Base-by-base conservation (phyloP, 2,113 vertebrate genomes). In the Physeter macrocephalus region DNA sequence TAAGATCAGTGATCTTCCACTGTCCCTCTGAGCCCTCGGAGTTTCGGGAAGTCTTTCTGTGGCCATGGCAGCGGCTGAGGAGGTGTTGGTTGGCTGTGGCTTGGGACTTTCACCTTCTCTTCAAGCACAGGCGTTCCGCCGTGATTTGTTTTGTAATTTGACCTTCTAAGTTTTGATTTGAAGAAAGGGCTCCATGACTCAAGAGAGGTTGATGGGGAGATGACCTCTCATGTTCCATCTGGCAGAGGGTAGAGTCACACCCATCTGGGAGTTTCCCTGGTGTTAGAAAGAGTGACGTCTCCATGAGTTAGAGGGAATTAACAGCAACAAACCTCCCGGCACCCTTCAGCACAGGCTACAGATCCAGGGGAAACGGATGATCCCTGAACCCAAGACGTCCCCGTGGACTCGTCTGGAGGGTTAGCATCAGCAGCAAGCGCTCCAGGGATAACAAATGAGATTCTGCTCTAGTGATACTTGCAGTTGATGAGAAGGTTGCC, bases 111-210 rank as follows among this genome's bases (percentile, higher is more conserved):
- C 54, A 67, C 34, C 39, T 81, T 46, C n/a, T 80, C 8, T 34
- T 93, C 27, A 62, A 69, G 29, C 34, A 34, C 4, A 36, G n/a
- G 62, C 27, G 23, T 80, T 83, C 11, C 0, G 0, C 43, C 83
- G 62, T 3, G 2, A n/a, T 84, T 81, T 59, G 8, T 87, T 67
- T 89, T 31, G 17, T 62, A 34, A n/a, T 57, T 72, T 92, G 84
- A 27, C 80, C n/a, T 82, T 71, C 36, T 90, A 21, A 74, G 36
- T 49, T 95, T 83, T 64, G 62, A 67, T 43, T 82, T 92, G 61
- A 92, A 81, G 75, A 57, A 74, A 85, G 81, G 49, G 3, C 21
- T 87, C 36, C 1, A 0, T 34, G 43, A 87, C 43, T 88, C 61
- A n/a, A 7, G 71, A 57, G 49, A 74, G 29, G 59, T n/a, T 23